Percentiles rank a stretch among this genome's conserved stretches.
Conservation (phyloP, 2,797 vertebrate genomes). For the Geotrypetes seraphini region DNA sequence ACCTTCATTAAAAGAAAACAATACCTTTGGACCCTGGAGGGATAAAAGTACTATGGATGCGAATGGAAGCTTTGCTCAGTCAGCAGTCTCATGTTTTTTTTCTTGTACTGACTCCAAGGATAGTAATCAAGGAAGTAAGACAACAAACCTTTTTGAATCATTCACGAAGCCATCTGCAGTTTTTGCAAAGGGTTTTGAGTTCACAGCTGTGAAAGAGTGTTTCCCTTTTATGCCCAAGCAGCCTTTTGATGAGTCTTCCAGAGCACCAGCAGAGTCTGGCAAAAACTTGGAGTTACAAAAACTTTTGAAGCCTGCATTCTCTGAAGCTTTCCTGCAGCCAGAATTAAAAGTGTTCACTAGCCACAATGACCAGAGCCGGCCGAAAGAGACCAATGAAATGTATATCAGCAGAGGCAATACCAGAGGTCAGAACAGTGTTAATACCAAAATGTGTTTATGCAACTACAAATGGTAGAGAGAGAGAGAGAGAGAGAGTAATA, state of each 20-base stretch:
- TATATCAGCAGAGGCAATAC: too few species aligned
- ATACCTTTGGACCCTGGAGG: not conserved
- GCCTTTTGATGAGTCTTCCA: constrained; percentile 9
- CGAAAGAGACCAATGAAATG: too few species aligned
- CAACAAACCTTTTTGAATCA: constrained; percentile 19
- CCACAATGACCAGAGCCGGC: too few species aligned
- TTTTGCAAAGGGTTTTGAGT: constrained; percentile 23
- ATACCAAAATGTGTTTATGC: too few species aligned
- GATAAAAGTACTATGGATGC: not conserved
- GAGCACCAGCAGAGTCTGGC: constrained; percentile 17
- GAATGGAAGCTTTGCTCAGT: not conserved
- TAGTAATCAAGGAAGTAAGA: constrained; percentile 26
- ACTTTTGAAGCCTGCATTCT: constrained; percentile 39
- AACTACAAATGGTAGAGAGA: too few species aligned
- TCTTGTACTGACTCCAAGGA: constrained; percentile 10
- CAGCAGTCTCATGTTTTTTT: not conserved
- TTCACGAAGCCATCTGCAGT: constrained; percentile 22
- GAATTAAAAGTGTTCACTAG: too few species aligned
- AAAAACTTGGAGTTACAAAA: constrained; percentile 32
- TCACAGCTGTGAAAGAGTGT: constrained; percentile 25
- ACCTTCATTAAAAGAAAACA: too few species aligned
- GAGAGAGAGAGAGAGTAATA: too few species aligned
- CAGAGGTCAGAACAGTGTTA: too few species aligned
- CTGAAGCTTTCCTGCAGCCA: constrained; percentile 21
- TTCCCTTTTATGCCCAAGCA: constrained; percentile 16